Conservation (phyloP, 2,888 invertebrate species). For the Craniophora ligustri region DNA sequence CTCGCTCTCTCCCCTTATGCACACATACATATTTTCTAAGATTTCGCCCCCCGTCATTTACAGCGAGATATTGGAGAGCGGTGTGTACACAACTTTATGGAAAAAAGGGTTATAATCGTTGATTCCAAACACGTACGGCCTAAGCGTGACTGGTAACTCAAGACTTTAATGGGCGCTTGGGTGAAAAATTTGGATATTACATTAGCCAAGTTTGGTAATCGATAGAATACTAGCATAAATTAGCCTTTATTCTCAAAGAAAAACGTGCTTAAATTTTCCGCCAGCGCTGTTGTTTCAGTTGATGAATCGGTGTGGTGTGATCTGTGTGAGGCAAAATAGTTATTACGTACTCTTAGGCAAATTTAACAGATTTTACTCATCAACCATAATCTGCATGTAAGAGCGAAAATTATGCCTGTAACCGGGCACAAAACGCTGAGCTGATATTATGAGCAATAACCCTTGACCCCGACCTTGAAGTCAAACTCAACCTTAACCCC, state of each 20-base stretch:
- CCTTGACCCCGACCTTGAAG: no score
- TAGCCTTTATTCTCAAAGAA: not conserved
- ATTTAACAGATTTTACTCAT: no score
- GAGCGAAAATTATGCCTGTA: no score
- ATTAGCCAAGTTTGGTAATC: constrained; percentile 9
- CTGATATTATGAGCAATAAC: no score
- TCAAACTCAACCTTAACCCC: no score
- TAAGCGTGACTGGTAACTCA: constrained; percentile 64
- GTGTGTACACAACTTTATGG: constrained; percentile 31
- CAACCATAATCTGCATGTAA: no score
- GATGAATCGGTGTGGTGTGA: no score
- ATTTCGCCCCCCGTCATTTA: constrained; percentile 12
- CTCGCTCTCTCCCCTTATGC: constrained; percentile 10
- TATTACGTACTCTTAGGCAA: no score
- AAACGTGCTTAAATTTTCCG: no score
- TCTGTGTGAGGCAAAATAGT: no score
- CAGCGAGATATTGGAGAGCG: not conserved
- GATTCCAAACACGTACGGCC: constrained; percentile 63
- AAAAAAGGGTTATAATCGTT: constrained; percentile 58
- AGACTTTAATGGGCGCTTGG: constrained; percentile 63
- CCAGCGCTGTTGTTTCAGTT: no score
- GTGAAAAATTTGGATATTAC: constrained; percentile 45
- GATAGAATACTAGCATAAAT: not conserved
- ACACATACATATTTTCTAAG: constrained; percentile 25
- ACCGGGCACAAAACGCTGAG: no score